Evolutionary conservation across 2,113 vertebrate species (phyloP).

Genomic region (Aepyceros melampus): DNA sequence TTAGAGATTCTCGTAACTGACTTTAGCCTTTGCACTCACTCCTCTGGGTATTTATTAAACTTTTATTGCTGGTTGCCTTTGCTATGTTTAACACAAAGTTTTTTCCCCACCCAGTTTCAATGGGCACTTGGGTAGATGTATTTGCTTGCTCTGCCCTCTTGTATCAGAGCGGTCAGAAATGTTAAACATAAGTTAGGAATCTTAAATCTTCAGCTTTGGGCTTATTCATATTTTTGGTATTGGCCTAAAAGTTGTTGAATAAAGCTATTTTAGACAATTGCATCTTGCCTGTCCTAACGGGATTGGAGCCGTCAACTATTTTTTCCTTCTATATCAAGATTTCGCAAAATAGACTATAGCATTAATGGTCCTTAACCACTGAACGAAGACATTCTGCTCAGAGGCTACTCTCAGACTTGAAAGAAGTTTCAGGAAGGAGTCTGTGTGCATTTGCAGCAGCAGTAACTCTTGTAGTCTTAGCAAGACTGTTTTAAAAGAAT

Average conservation of each 20-base stretch:
- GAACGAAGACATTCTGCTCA: conserved; percentile 15
- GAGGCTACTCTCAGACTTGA: neutral
- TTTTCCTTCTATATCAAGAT: neutral
- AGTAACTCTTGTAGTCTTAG: neutral
- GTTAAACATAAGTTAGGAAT: neutral
- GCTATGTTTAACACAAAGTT: neutral
- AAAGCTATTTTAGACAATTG: neutral
- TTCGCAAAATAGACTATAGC: neutral
- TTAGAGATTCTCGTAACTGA: neutral
- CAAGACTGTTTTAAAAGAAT: neutral
- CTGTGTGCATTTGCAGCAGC: neutral
- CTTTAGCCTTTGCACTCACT: neutral
- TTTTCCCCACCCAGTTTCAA: neutral
- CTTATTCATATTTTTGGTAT: neutral
- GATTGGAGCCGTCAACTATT: neutral
- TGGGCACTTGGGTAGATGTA: neutral
- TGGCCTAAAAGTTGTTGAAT: neutral
- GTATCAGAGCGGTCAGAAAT: neutral
- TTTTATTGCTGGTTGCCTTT: neutral
- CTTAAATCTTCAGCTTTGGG: neutral
- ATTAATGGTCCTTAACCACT: neutral
- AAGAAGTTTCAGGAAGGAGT: neutral
- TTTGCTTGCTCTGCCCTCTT: neutral
- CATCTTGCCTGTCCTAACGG: neutral
- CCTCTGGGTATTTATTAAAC: neutral